Evolutionary conservation across 2,888 invertebrate genomes (phyloP), one percentile per base, ranked within the genome.

Genomic region (Cerastoderma edule): DNA sequence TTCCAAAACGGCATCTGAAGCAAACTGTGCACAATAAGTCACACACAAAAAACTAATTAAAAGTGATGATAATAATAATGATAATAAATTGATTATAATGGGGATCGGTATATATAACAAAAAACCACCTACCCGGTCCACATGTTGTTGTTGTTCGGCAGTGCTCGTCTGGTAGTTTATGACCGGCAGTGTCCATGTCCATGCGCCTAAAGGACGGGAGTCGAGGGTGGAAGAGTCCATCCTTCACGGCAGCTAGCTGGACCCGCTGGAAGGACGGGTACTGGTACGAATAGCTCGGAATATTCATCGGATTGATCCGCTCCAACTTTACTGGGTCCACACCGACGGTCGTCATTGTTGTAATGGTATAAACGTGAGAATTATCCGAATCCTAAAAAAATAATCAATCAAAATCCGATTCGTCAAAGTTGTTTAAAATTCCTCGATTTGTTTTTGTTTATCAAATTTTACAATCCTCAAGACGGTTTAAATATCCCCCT

Each of bases 121-220:
- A 8, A 6, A 22, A 16, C 28, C 19, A 77, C 77, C 83, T 79
- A 90, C 91, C 88, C 70, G 89, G 89, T 13, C 89, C 89, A 67
- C 88, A 89, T 0, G 85, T 71, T 6, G 92, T 91, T 8, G 90
- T 89, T 2, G 89, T 90, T 27, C 91, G 78, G 75, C 89, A 88
- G 79, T 92, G 92, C 67, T 92, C 88, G 69, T 92, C 90, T 10
- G 91, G 86, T 30, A 92, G 88, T 75, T 89, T 89, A 71, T 91
- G 89, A 10, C 88, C 80, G 22, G 89, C 89, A 8, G 90, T 91
- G 80, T 92, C 92, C 90, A 92, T 91, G 68, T 92, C 92, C 89
- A 92, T 92, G 24, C 90, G 87, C 24, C 92, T 84, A 69, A 91
- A 88, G 24, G 90, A 89, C 5, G 92, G 92, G 28, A 92, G 80